Base-by-base conservation (phyloP, 1,140 invertebrate genomes). In the Ceratina calcarata region DNA sequence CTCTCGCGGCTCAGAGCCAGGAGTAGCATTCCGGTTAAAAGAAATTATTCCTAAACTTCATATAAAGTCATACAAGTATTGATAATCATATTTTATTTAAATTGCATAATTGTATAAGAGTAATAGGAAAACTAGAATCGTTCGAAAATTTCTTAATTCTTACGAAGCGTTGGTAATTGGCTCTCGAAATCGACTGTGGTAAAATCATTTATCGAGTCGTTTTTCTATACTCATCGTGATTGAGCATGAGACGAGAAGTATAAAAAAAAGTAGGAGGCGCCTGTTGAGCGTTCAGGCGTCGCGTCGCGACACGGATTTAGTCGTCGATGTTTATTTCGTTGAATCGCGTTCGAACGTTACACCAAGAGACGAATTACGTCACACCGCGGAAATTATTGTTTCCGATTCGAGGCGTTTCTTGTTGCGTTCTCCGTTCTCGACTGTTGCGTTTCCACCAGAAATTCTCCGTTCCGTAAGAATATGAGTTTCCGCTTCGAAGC, bases 331-430 rank as follows among this genome's bases (percentile, higher is more conserved):
- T 73, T 84, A 73, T 77, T 84, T 69, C 68, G 72, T 84, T 24
- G 72, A 64, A 68, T 32, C 70, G 68, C 81, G 15, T 64, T 78
- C 37, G 20, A 27, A 18, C 70, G 60, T 37, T 71, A 45, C 69
- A 65, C 64, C 64, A 45, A 6, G 64, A 75, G 67, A 45, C 82
- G 83, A 45, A 70, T 85, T 85, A 84, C 69, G 76, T 78, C 78
- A 69, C 78, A 10, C 37, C 37, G 58, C 78, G 68, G 58, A 81
- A 81, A 84, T 81, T 24, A 84, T 84, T 66, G 78, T 73, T 83
- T 81, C 80, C 83, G 78, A 84, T 76, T 73, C 72, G 68, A 69
- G 67, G 62, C 55, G 58, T 73, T 58, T 60, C 64, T 61, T 68
- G 61, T 68, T 58, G 77, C 70, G 20, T 79, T 27, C 37, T 32